Conservation (phyloP, 92 coral and sea anemone species). For the Virgularia gustaviana region DNA sequence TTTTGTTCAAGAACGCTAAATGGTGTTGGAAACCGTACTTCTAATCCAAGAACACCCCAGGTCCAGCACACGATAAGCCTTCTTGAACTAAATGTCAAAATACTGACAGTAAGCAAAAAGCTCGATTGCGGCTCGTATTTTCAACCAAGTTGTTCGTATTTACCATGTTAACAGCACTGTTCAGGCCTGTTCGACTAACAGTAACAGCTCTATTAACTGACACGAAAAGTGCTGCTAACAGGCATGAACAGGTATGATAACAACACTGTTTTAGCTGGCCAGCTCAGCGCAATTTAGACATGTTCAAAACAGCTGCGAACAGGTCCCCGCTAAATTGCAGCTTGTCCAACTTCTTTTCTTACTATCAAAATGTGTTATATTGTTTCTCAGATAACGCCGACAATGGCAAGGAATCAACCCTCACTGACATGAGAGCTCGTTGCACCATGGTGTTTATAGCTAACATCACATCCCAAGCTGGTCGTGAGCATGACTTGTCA, state of each 20-base stretch:
- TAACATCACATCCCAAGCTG: not conserved
- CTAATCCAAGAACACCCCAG: no score
- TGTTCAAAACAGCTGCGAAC: no score
- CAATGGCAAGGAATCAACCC: not conserved
- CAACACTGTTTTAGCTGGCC: not conserved
- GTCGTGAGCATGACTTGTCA: slow-evolving; percentile 1
- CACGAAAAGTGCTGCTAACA: not conserved
- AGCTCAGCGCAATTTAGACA: not conserved
- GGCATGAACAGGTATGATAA: not conserved
- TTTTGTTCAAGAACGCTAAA: no score
- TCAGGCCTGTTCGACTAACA: no score
- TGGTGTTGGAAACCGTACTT: no score
- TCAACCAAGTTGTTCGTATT: no score
- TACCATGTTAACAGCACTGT: no score
- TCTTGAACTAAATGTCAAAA: no score
- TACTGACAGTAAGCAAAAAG: no score
- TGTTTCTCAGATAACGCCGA: slow-evolving; percentile 1
- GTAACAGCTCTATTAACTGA: not conserved
- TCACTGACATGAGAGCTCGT: not conserved
- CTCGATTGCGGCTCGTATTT: no score
- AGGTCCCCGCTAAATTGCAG: no score
- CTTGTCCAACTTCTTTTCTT: not conserved
- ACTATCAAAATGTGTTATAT: not conserved
- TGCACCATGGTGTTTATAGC: slow-evolving; percentile 20
- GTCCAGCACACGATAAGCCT: no score